Base-by-base conservation (phyloP, 2,888 invertebrate species). In the Hololepta plana region DNA sequence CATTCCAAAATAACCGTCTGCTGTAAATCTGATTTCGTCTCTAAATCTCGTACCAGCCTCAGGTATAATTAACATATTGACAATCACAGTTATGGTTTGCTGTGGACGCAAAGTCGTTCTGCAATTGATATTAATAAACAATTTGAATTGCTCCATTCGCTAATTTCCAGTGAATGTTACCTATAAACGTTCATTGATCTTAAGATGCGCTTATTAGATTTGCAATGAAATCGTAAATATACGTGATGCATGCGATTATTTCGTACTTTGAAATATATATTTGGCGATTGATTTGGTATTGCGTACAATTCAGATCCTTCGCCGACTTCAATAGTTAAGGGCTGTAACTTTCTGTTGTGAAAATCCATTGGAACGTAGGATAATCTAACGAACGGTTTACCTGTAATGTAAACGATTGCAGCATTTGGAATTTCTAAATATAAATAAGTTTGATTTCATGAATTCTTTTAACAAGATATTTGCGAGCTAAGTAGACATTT, bases 211-310 rank as follows among this genome's bases (percentile, higher is more conserved):
- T 63, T 55, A 40, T 73, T 62, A 27, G 72, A 66, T 6, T 59
- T 58, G 1, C 70, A 71, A 15, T 59, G 61, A 42, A 72, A 76
- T 28, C 51, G 52, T 38, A 67, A 70, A 32, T 55, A 56, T 11
- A 62, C 60, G 0, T 58, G 45, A 33, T 56, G 63, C 6, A 62
- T 61, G n/a, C 64, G 63, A 48, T 65, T 68, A 50, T 81, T 81
- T 1, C 70, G 73, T 1, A 81, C 68, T 49, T 77, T 73, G 41
- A 75, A 80, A 32, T 67, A 60, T n/a, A 81, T 42, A 33, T 47
- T 40, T n/a, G 43, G 34, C 15, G 34, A 34, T 29, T 37, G 38
- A 12, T 54, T 56, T 1, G 57, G 50, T 3, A 46, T 44, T 3
- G 53, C 42, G 5, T 59, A 39, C 3, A 64, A 35, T 40, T 61